Base-by-base conservation (phyloP, 2,888 invertebrate species). In the Anodontia alba region DNA sequence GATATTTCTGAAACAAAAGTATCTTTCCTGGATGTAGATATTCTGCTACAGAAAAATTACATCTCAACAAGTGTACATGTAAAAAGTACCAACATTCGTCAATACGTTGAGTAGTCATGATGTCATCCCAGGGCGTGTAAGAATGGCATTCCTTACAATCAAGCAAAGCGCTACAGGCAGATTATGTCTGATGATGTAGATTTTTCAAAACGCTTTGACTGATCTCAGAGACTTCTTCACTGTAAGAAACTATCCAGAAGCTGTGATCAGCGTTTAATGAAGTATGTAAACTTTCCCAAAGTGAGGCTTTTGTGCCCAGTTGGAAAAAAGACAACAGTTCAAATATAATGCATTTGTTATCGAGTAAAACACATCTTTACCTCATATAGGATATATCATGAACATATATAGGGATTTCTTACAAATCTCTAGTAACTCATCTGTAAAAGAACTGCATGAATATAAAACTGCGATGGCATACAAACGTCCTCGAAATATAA, bases 101-200 rank as follows among this genome's bases (percentile, higher is more conserved):
- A 70, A 42, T 74, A 74, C 42, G 12, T 74, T 7, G 29, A 71
- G 15, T 78, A 69, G 26, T 66, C 69, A n/a, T n/a, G n/a, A n/a
- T n/a, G n/a, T n/a, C n/a, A n/a, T n/a, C n/a, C n/a, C n/a, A n/a
- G n/a, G n/a, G n/a, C 12, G 36, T 73, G 73, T 31, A 75, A 75
- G 29, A 46, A 75, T 23, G 67, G 67, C 1, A 74, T 78, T 26
- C 78, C 69, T 31, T 73, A 66, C 29, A 79, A 71, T 36, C 78
- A 79, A 43, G 62, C 78, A 17, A 79, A 73, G 57, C 69, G 78
- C 8, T 74, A 75, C 43, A 29, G 75, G 20, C 66, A 73, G 3
- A 73, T 76, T 12, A 76, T 73, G 23, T 80, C 80, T 0, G 38
- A 73, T 36, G 73, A 80, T 43, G 72, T 57, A 43, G 20, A 43